phyloP scores from a whole-genome alignment of 2,797 vertebrate species.

The Dromococcyx pavoninus region DNA sequence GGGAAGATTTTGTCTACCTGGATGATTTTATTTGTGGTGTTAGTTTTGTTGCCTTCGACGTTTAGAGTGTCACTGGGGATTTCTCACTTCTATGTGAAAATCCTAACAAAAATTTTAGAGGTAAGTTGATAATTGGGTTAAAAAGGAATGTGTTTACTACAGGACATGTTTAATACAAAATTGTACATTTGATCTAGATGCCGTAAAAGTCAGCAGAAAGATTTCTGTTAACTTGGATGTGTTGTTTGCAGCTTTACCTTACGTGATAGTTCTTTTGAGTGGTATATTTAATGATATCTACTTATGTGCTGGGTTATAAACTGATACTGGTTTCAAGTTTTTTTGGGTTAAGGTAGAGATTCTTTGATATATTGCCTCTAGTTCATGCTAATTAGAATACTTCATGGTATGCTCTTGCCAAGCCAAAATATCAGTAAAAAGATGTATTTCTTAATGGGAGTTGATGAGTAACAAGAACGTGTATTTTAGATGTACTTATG shows the following conservation, averaged over 20 bases:
- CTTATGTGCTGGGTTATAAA: not conserved
- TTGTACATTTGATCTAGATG: not conserved
- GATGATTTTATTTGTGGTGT: not conserved
- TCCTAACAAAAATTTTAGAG: constrained; percentile 22
- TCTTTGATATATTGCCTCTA: not conserved
- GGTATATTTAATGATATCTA: not conserved
- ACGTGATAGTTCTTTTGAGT: not conserved
- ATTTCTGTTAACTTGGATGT: not conserved
- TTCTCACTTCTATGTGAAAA: constrained; percentile 50
- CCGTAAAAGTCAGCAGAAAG: not conserved
- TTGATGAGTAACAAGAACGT: not conserved
- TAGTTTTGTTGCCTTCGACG: constrained; percentile 34
- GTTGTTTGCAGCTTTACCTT: not conserved
- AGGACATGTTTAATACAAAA: not conserved
- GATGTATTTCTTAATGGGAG: not conserved
- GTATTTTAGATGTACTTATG: not conserved
- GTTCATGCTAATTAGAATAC: not conserved
- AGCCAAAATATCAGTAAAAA: not conserved
- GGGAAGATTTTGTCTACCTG: not conserved
- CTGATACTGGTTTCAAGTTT: not conserved
- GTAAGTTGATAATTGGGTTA: constrained; percentile 21
- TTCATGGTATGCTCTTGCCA: not conserved
- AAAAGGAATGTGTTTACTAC: not conserved
- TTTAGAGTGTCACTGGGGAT: constrained; percentile 45
- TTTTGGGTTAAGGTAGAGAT: not conserved